Base-by-base conservation (phyloP, 2,888 invertebrate genomes). In the Apocheima hispidaria region DNA sequence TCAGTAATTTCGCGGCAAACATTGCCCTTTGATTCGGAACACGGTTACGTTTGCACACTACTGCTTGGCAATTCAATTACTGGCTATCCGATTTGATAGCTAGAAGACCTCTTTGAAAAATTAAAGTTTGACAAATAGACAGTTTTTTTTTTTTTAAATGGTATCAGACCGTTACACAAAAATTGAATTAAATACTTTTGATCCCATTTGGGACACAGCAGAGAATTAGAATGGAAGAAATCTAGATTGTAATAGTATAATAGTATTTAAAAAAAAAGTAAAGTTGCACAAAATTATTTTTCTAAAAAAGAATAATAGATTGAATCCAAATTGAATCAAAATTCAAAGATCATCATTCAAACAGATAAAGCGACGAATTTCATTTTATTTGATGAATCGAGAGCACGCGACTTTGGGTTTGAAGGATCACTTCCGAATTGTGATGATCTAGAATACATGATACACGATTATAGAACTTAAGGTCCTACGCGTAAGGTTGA, bases 341-440 rank as follows among this genome's bases (percentile, higher is more conserved):
- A 59, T 51, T 49, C 60, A 46, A 63, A 44, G 50, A 65, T 62
- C 63, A 73, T 75, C 70, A 70, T 65, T 65, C 63, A 66, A 72
- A 68, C 46, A 64, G 65, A 71, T 66, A 68, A 63, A 65, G 52
- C 52, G 58, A 61, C 41, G 63, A 69, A 63, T 61, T 64, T 63
- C 46, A 63, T 66, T 62, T 52, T 21, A 61, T 75, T 80, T 91
- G 90, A 91, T 90, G 79, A 83, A 91, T 90, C 77, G 77, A 68
- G 63, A 63, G 68, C 91, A 88, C 91, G 90, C 83, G 88, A 41
- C 77, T 60, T 49, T 56, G 16, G 38, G 66, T 74, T 68, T 73
- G 76, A 79, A 73, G 71, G 81, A 84, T 84, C 81, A 73, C 74
- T 84, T 87, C 84, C 83, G 84, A 52, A 54, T 52, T 20, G 44